Evolutionary conservation across 2,888 invertebrate genomes (phyloP), one percentile per base, ranked within the genome.

Genomic region (Pseudococcus longispinus): DNA sequence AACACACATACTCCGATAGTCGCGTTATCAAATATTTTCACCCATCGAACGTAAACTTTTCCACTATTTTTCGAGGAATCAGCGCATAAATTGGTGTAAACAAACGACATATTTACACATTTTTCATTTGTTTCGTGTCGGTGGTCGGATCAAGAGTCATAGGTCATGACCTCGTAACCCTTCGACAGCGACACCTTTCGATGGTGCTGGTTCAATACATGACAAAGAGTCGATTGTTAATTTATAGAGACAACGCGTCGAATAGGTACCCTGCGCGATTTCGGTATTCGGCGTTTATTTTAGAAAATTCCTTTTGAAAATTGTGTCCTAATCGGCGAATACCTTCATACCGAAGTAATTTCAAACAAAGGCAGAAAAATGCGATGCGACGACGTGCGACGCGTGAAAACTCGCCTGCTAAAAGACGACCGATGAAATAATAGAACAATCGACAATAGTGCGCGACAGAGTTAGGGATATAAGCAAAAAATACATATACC

Each of bases 341-440:
- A 60, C 60, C 60, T 23, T 60, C 60, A 23, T 60, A 23, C 23
- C 60, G 60, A 60, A 23, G 20, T 60, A 60, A 20, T 60, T 60
- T 60, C 60, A 60, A 60, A 60, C 60, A 60, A 60, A 60, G 60
- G 60, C 60, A 23, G 15, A 55, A 55, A 55, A 55, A 55, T 55
- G 6, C 55, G n/a, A 46, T 13, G 9, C n/a, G 3, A 5, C 23
- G 60, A 37, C 37, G 37, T 37, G 37, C 13, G 6, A 23, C 23
- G 20, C 23, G 55, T 55, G 23, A 60, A 60, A 60, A 60, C 60
- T 6, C 9, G 18, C n/a, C 3, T n/a, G n/a, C 60, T 8, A 60
- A 60, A 60, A 60, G 60, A 60, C 60, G 60, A 23, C 60, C 60
- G 60, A 60, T 60, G 60, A 60, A 60, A 60, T 60, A 60, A 60